Evolutionary conservation across 2,113 vertebrate species (phyloP), one percentile per base, ranked within the genome.

Genomic region (Tetrao urogallus): DNA sequence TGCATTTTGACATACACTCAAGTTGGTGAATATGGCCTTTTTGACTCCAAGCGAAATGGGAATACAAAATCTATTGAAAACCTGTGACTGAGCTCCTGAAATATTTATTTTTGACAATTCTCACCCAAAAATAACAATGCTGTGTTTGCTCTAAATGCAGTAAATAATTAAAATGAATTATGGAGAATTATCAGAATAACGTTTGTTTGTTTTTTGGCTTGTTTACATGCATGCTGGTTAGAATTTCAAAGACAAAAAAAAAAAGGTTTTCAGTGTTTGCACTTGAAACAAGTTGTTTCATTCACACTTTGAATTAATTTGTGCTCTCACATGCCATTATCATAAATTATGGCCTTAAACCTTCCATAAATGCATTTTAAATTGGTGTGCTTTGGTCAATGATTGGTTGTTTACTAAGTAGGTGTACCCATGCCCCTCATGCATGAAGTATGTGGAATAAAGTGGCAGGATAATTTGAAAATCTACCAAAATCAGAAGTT

Each of bases 331-430:
- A 28, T 93, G 94, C 92, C 36, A 93, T 98, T 97, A 95, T 80
- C 88, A 92, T 97, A 97, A 98, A 97, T 94, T 92, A 97, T 94
- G 95, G 92, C 92, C 93, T 57, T 77, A 88, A 97, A 97, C 82
- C 92, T 90, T 95, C 96, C 79, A 95, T 96, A 96, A 97, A 95
- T 95, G 90, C 89, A 94, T 96, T 97, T 97, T 96, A 96, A 98
- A 95, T 97, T 91, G 66, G 61, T 74, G 83, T 82, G 91, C 93
- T 97, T 90, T 90, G 90, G 96, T 95, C 93, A 94, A 94, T 95
- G 82, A 96, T 97, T 97, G 94, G 82, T 97, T 95, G 97, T 98
- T 97, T 97, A 97, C 94, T 81, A 90, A 95, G 88, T 78, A 78
- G 80, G 86, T 95, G 79, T 97, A 95, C 91, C 90, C 91, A 28